Evolutionary conservation across 2,797 vertebrate genomes (phyloP).

Genomic region (Tamandua tetradactyla): DNA sequence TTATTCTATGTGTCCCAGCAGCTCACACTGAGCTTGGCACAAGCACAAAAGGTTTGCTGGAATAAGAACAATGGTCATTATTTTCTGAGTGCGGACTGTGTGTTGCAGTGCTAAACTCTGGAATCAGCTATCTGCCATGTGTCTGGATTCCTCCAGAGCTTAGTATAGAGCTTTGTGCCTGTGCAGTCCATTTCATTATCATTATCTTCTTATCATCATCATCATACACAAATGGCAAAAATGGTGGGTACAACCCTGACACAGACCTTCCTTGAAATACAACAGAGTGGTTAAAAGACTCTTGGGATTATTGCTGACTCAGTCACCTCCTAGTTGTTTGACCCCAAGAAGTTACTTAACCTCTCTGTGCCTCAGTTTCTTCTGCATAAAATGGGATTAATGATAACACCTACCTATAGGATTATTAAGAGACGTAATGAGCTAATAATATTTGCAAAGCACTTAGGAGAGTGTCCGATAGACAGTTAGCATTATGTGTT

Average conservation of each 20-base stretch:
- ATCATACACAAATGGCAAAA: not conserved
- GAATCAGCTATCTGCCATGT: not conserved
- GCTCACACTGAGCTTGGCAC: not conserved
- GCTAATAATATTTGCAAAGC: not conserved
- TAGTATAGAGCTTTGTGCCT: no score
- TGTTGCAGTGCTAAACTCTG: not conserved
- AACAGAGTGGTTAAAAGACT: not conserved
- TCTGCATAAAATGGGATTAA: not conserved
- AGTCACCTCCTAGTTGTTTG: not conserved
- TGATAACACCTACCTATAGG: not conserved
- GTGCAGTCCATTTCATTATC: not conserved
- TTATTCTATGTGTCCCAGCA: not conserved
- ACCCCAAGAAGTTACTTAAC: no score
- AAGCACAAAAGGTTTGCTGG: not conserved
- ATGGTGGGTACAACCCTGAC: not conserved
- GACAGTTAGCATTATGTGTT: not conserved
- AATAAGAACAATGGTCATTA: not conserved
- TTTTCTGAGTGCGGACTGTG: not conserved
- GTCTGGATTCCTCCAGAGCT: not conserved
- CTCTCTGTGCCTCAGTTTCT: not conserved
- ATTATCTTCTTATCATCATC: not conserved
- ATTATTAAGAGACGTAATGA: not conserved
- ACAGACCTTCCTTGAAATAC: not conserved
- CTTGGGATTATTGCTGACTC: not conserved
- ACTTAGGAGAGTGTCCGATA: not conserved